A percentile compares a stretch with the other conserved stretches of the same genome.
phyloP scores from a whole-genome alignment of 2,113 vertebrate species.

The Calypte anna region DNA sequence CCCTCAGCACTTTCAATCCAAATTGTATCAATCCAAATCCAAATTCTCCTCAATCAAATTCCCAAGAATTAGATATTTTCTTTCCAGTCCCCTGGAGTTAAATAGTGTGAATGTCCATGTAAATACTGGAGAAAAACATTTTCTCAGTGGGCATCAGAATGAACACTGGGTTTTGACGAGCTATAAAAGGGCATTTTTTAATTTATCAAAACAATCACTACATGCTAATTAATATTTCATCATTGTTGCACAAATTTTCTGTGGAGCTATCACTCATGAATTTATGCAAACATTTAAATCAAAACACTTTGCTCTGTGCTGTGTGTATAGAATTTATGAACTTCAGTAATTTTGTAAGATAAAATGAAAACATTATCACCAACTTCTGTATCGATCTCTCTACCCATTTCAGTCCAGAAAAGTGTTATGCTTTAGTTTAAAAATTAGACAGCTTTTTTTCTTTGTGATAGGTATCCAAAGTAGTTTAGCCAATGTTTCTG shows the following conservation, averaged over 20 bases:
- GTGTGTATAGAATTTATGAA: background rate
- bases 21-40: background rate
- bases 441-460: background rate
- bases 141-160: background rate
- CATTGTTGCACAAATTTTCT: background rate
- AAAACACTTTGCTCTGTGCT: background rate
- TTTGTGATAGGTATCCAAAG: background rate
- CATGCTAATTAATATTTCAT: background rate
- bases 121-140: background rate
- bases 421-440: background rate
- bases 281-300: background rate
- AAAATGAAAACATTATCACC: background rate
- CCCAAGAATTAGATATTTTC: background rate
- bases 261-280: background rate
- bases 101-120: background rate
- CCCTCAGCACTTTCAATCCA: conserved; percentile 1
- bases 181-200: background rate
- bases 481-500: background rate
- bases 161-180: background rate
- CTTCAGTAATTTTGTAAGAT: background rate
- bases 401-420: background rate
- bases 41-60: background rate
- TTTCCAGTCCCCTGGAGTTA: background rate
- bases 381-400: rapidly evolving
- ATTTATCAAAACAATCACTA: background rate